These are phyloP conservation scores for Phoenicopterus ruber DNA, from an alignment of 2,113 vertebrate genomes.

Conservation along the genomic window DNA sequence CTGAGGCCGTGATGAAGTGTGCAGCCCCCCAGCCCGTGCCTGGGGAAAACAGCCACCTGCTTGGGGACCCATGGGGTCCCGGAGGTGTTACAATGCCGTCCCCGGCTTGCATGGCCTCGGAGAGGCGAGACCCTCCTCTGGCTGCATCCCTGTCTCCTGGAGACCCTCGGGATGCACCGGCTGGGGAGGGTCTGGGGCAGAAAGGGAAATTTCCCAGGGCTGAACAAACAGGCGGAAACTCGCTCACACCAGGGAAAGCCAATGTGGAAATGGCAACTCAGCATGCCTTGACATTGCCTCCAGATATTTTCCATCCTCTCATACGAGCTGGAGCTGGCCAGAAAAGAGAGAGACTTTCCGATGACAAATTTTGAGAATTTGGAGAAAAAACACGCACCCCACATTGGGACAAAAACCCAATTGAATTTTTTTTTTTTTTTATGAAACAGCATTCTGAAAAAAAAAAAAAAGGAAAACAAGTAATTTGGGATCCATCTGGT, in stretches of 20 bases:
- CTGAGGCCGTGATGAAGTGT: background rate
- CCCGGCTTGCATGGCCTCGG: accelerated
- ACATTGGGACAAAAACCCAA: slow-evolving; percentile 20
- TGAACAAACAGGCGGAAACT: slow-evolving; percentile 40
- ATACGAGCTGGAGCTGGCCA: slow-evolving; percentile 37
- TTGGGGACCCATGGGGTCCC: accelerated
- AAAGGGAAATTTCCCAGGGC: slow-evolving; percentile 51
- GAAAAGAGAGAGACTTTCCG: slow-evolving; percentile 56
- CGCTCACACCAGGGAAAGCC: slow-evolving; percentile 19
- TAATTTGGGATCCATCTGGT: slow-evolving; percentile 55
- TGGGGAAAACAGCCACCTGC: background rate
- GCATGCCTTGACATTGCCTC: slow-evolving; percentile 52
- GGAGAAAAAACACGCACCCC: background rate
- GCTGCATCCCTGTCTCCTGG: background rate
- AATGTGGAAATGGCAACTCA: slow-evolving; percentile 60
- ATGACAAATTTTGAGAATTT: slow-evolving; percentile 56
- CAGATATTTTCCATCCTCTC: slow-evolving; percentile 65
- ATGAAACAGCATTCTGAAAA: background rate
- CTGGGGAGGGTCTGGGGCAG: background rate
- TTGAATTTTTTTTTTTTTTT: background rate
- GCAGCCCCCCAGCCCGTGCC: background rate
- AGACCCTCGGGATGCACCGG: background rate
- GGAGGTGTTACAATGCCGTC: background rate
- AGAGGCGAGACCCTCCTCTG: background rate
- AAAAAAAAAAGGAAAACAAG: slow-evolving; percentile 21